Evolutionary conservation across 2,888 invertebrate species (phyloP).

Genomic region (Teleiodes luculella): DNA sequence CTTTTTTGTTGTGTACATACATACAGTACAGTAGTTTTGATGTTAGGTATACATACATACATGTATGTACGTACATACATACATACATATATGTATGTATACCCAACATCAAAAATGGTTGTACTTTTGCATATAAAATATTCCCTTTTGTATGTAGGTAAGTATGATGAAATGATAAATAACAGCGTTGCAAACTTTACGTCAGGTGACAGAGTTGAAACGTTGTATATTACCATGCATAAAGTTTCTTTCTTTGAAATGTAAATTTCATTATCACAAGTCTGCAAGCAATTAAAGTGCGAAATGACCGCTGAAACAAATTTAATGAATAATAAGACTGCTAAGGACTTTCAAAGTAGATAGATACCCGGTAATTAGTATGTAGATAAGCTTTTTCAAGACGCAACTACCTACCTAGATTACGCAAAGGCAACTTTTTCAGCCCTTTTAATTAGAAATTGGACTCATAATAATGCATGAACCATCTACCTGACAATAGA

Average conservation of each 20-base stretch:
- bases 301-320: slow-evolving; percentile 18
- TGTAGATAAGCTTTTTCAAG: slow-evolving; percentile 13
- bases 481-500: not conserved
- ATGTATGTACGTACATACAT: too few species aligned
- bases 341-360: not conserved
- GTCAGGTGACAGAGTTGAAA: too few species aligned
- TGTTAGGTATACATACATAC: too few species aligned
- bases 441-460: slow-evolving; percentile 2
- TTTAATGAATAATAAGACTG: slow-evolving; percentile 19
- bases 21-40: too few species aligned
- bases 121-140: too few species aligned
- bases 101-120: too few species aligned
- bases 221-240: slow-evolving; percentile 1
- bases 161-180: too few species aligned
- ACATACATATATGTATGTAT: too few species aligned
- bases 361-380: slow-evolving; percentile 16
- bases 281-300: slow-evolving; percentile 21
- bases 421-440: not conserved
- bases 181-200: too few species aligned
- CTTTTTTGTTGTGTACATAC: too few species aligned
- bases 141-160: too few species aligned
- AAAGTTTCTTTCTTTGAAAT: slow-evolving; percentile 19
- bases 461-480: not conserved
- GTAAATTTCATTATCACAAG: slow-evolving; percentile 16
- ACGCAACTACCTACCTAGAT: not conserved